Base-by-base conservation (phyloP, 1,140 invertebrate genomes). In the Condylostylus longicornis region DNA sequence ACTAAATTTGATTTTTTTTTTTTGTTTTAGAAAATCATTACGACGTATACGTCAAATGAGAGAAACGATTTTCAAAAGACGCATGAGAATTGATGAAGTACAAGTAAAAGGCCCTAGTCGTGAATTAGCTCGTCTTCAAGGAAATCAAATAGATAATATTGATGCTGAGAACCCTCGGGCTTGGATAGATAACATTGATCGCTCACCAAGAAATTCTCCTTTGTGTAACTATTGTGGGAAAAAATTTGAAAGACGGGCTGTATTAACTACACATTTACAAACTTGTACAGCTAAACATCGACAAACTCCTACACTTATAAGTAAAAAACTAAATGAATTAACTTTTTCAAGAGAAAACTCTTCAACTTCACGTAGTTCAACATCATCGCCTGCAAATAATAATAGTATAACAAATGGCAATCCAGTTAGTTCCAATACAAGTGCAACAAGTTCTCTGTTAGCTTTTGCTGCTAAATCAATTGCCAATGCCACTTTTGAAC, bases 171-270 rank as follows among this genome's bases (percentile, higher is more conserved):
- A 39, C 18, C n/a, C n/a, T n/a, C 33, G 71, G 64, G 64, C 68
- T 36, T 74, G 71, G 69, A 66, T 72, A 54, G 64, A 69, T 42
- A 68, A 70, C 44, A 54, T 72, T 44, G 69, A 75, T 49, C 59
- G 62, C 18, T 67, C 70, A 42, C n/a, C n/a, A n/a, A n/a, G n/a
- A n/a, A n/a, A n/a, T n/a, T n/a, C n/a, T n/a, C n/a, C n/a, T n/a
- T n/a, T n/a, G 25, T 79, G 77, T 51, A 71, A 66, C n/a, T 72
- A 70, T 22, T 79, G 76, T 54, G 72, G 72, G 1, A 71, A 73
- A 40, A 62, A 65, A 15, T 79, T 79, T 50, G 76, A 79, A 46
- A 64, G 74, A 3, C 70, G 70, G 37, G 75, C 72, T 10, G 74
- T 74, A 5, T 58, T 79, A 12, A 66, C 68, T 7, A 69, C 77